These are phyloP conservation scores for Porites rus DNA, from an alignment of 92 coral and sea anemone species.

Conservation along the genomic window DNA sequence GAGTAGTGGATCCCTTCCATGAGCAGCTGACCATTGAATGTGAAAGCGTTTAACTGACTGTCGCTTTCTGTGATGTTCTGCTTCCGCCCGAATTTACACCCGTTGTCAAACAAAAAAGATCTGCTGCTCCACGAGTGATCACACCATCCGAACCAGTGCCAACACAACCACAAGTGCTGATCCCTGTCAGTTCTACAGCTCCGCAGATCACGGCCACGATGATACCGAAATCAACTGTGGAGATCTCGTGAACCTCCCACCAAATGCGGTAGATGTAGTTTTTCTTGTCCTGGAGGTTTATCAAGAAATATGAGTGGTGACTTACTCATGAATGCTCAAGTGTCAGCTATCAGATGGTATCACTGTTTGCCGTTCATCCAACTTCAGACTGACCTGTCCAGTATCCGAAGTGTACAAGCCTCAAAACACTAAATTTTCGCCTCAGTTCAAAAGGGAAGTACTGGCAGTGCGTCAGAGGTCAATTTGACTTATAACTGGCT, in stretches of 20 bases:
- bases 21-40: background rate
- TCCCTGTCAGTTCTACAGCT: background rate
- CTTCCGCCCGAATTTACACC: background rate
- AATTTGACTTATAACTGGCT: background rate
- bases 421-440: background rate
- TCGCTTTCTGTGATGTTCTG: background rate
- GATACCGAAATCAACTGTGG: constrained; percentile 1
- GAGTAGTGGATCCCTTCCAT: no score
- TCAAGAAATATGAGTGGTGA: background rate
- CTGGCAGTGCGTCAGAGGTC: background rate
- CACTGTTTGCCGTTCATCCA: background rate
- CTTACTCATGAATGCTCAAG: constrained; percentile 9
- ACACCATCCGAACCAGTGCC: background rate
- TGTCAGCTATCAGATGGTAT: constrained; percentile 14
- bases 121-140: background rate
- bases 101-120: background rate
- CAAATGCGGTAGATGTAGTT: constrained; percentile 1
- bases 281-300: constrained; percentile 11
- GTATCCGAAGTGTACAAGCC: background rate
- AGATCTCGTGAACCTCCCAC: background rate
- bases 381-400: constrained; percentile 24
- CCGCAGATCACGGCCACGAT: constrained; percentile 7
- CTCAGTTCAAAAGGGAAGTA: background rate
- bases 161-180: background rate
- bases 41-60: background rate